phyloP scores from a whole-genome alignment of 2,113 vertebrate species.

The Chaetura pelagica region DNA sequence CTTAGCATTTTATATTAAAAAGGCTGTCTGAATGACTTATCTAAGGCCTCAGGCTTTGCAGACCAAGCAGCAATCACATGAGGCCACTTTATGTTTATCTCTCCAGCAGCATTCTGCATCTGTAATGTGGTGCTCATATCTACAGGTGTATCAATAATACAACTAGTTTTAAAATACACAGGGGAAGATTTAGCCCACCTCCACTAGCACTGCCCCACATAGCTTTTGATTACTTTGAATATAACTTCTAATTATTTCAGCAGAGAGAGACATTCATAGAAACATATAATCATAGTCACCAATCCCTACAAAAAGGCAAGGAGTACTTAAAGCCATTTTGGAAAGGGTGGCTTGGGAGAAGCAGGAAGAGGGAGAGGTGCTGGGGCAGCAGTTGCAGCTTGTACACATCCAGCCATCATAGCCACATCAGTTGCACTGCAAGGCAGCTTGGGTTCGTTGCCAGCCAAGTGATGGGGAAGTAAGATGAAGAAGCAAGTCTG shows the following conservation, averaged over 20 bases:
- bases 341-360: background rate
- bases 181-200: background rate
- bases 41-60: background rate
- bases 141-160: background rate
- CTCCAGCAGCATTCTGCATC: background rate
- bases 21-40: background rate
- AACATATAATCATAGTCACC: no score
- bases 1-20: background rate
- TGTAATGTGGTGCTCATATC: background rate
- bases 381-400: background rate
- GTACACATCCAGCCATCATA: background rate
- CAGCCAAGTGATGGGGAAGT: background rate
- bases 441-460: background rate
- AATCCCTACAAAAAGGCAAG: background rate
- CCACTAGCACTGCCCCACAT: background rate
- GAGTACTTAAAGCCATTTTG: rapidly evolving
- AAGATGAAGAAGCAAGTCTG: background rate
- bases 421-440: rapidly evolving
- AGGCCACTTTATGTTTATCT: background rate
- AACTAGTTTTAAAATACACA: background rate
- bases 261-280: background rate
- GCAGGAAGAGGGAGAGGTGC: background rate
- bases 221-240: background rate
- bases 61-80: background rate
- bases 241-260: background rate